Conservation (phyloP, 2,888 invertebrate species). For the Cosmia pyralina region DNA sequence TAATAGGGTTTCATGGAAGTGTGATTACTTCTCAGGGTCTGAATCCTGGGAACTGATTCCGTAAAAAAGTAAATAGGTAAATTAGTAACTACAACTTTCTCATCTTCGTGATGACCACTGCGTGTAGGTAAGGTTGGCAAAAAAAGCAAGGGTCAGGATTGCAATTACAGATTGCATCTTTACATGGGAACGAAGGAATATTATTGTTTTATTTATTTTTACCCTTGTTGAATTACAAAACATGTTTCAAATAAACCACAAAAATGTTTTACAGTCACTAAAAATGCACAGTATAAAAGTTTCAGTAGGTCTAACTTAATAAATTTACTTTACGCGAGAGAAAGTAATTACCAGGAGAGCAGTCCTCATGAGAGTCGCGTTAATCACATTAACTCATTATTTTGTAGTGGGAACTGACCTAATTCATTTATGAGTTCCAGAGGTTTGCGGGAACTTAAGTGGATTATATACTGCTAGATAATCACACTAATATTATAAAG, state of each 20-base stretch:
- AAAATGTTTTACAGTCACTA: background rate
- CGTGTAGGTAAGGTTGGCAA: too few species aligned
- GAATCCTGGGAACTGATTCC: too few species aligned
- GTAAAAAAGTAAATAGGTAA: too few species aligned
- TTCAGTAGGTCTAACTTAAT: slow-evolving; percentile 21
- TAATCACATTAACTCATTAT: slow-evolving; percentile 60
- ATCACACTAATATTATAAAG: too few species aligned
- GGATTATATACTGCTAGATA: slow-evolving; percentile 47
- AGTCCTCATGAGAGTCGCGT: slow-evolving; percentile 33
- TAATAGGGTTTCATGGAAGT: slow-evolving; percentile 6
- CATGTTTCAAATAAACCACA: background rate
- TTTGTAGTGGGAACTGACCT: slow-evolving; percentile 61
- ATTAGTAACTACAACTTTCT: too few species aligned
- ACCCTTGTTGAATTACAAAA: too few species aligned
- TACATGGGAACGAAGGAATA: too few species aligned
- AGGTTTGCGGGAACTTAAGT: slow-evolving; percentile 32
- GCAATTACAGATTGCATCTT: too few species aligned
- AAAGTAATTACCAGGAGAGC: slow-evolving; percentile 35
- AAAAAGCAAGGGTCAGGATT: too few species aligned
- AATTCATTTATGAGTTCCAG: slow-evolving; percentile 56
- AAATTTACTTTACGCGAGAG: slow-evolving; percentile 1
- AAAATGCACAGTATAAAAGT: background rate
- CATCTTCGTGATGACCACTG: too few species aligned
- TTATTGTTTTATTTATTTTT: too few species aligned
- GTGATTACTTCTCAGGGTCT: background rate